Base-by-base conservation (phyloP, 2,888 invertebrate species). In the Cryptus armator region DNA sequence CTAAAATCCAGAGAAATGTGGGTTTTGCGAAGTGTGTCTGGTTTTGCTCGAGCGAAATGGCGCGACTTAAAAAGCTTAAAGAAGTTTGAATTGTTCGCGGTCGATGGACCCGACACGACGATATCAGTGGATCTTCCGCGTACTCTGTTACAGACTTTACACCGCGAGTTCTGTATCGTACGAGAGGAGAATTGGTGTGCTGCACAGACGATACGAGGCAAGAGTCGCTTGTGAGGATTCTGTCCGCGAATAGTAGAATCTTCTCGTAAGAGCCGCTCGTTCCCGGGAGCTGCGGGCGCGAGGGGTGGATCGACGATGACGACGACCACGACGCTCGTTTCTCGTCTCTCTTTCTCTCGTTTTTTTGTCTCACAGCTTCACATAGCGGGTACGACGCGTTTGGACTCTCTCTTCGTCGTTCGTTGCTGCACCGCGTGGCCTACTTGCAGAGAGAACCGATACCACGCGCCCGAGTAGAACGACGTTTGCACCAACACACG, bases 401-500 rank as follows among this genome's bases (percentile, higher is more conserved):
- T 19, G 56, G 53, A 44, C 75, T 71, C 80, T 71, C 77, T 78
- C 76, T 76, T 81, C 46, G 70, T 80, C 75, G 32, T 78, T 68
- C 67, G 72, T 43, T 62, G 29, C 75, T 56, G 78, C 70, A 74
- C 19, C 76, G 71, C 77, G 86, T 86, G 87, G 85, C 87, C 87
- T 87, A 87, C 87, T 87, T 87, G 78, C 86, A 16, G 76, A 86
- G 81, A 84, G 78, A 81, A 71, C 81, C 81, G 81, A 84, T 84
- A 81, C 74, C 53, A 44, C 59, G 71, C 51, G 84, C 75, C 59
- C 67, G 79, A 80, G 44, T 68, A 56, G 46, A 62, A 29, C 46
- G 81, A 67, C 62, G 51, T 68, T 78, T 78, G 84, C 81, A 78
- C 68, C 81, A 78, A 70, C 79, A 85, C 82, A 79, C 85, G 81